Evolutionary conservation across 2,113 vertebrate species (phyloP).

Genomic region (Rhabdornis inornatus): DNA sequence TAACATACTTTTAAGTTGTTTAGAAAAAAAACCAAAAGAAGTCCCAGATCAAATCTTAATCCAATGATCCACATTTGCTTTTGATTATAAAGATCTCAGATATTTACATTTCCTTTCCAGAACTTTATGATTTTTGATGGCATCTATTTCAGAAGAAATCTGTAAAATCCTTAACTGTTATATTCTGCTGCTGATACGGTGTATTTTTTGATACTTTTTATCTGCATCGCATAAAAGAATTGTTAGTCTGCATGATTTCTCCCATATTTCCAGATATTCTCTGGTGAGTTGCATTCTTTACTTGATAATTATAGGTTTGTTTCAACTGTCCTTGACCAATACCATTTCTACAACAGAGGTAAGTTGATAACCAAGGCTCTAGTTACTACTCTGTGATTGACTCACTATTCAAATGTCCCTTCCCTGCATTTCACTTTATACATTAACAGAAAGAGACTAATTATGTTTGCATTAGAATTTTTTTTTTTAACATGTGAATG

Average conservation of each 20-base stretch:
- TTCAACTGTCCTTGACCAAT: neutral
- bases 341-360: neutral
- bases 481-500: neutral
- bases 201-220: neutral
- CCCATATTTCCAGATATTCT: neutral
- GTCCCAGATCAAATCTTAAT: neutral
- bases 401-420: neutral
- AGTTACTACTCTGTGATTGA: neutral
- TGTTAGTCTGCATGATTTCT: neutral
- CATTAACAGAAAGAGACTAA: neutral
- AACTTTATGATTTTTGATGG: neutral
- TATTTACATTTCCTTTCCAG: neutral
- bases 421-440: neutral
- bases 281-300: neutral
- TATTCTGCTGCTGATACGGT: neutral
- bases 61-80: neutral
- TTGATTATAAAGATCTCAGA: neutral
- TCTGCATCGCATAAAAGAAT: neutral
- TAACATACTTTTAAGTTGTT: neutral
- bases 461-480: neutral
- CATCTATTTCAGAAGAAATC: neutral
- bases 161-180: neutral
- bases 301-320: neutral
- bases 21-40: neutral
- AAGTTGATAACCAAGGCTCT: neutral